phyloP scores from a whole-genome alignment of 2,797 vertebrate species.

The Periparus ater region DNA sequence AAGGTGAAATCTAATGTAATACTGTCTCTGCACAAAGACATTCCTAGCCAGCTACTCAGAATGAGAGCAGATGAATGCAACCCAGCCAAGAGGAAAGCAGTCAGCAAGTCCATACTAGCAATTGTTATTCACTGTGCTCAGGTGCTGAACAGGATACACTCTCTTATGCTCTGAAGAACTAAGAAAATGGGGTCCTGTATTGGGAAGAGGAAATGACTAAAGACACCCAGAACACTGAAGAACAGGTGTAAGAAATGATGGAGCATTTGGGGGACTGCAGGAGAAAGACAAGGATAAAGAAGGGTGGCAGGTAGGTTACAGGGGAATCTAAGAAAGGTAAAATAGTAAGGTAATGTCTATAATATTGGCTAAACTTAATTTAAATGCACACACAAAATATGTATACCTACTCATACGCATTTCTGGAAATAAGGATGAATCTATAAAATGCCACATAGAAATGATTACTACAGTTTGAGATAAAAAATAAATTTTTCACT shows the following conservation, averaged over 20 bases:
- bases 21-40: neutral
- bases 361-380: neutral
- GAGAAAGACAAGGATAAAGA: neutral
- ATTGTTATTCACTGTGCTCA: neutral
- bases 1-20: neutral
- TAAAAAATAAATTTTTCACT: neutral
- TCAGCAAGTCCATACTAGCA: neutral
- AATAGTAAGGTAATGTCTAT: neutral
- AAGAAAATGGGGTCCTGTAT: neutral
- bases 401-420: accelerated
- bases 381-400: neutral
- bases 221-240: neutral
- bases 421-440: neutral
- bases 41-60: neutral
- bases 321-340: neutral
- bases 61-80: neutral
- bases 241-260: neutral
- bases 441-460: neutral
- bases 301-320: neutral
- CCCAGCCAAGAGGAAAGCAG: neutral
- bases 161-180: neutral
- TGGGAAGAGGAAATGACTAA: neutral
- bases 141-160: neutral
- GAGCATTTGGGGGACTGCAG: neutral
- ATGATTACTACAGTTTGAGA: neutral